These are phyloP conservation scores for Parnassius glacialis DNA, from an alignment of 2,888 invertebrate genomes.

Conservation along the genomic window DNA sequence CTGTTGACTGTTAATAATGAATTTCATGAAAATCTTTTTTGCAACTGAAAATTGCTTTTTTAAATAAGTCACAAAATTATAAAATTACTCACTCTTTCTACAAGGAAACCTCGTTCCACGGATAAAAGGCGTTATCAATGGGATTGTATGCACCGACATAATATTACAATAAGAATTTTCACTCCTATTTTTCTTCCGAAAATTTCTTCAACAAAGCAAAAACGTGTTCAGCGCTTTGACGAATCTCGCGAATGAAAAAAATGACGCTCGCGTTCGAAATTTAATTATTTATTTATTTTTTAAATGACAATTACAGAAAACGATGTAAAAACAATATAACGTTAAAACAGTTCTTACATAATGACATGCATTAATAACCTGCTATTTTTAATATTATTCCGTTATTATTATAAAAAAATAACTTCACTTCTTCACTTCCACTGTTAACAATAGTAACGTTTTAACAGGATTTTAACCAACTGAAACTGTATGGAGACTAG, in stretches of 20 bases:
- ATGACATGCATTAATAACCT: too few relatives aligned
- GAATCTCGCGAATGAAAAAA: slow-evolving; percentile 60
- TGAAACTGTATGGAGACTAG: slow-evolving; percentile 26
- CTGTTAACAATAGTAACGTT: not conserved
- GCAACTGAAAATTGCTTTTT: too few relatives aligned
- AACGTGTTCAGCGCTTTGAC: slow-evolving; percentile 48
- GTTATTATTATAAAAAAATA: too few relatives aligned
- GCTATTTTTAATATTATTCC: too few relatives aligned
- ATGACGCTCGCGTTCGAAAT: slow-evolving; percentile 62
- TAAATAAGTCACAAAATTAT: slow-evolving; percentile 22
- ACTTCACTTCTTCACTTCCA: too few relatives aligned
- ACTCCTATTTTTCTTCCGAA: slow-evolving; percentile 36
- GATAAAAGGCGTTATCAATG: slow-evolving; percentile 73
- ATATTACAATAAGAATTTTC: slow-evolving; percentile 44
- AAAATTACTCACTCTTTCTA: slow-evolving; percentile 70
- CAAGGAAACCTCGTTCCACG: slow-evolving; percentile 77
- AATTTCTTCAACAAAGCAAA: slow-evolving; percentile 40
- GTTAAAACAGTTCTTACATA: not conserved
- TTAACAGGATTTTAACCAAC: slow-evolving; percentile 16
- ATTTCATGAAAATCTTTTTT: too few relatives aligned
- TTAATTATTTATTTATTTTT: slow-evolving; percentile 36
- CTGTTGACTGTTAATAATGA: too few relatives aligned
- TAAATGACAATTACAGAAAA: slow-evolving; percentile 17
- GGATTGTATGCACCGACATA: slow-evolving; percentile 77
- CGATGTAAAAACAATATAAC: slow-evolving; percentile 2